Evolutionary conservation across 2,888 invertebrate species (phyloP).

Genomic region (Julus scanicus): DNA sequence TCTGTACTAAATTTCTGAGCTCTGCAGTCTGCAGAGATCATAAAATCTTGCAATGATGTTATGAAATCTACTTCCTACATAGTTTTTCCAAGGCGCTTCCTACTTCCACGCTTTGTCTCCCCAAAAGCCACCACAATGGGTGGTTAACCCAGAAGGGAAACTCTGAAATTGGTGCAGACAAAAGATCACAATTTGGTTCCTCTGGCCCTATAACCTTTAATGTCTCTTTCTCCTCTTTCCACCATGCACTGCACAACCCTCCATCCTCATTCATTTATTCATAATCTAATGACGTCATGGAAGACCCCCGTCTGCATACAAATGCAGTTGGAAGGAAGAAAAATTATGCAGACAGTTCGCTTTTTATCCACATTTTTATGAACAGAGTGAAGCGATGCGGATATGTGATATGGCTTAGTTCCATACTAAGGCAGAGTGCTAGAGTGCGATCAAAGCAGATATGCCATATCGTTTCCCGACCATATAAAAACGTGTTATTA

Average conservation of each 20-base stretch:
- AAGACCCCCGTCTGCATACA: background rate
- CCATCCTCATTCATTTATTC: slow-evolving; percentile 19
- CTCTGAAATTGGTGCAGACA: slow-evolving; percentile 4
- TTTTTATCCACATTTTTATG: slow-evolving; percentile 19
- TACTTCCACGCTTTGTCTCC: background rate
- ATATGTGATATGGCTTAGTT: background rate
- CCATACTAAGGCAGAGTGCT: background rate
- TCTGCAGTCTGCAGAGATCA: background rate
- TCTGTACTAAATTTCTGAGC: slow-evolving; percentile 9
- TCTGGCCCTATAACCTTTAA: slow-evolving; percentile 19
- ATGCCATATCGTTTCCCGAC: background rate
- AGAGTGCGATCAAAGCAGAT: background rate
- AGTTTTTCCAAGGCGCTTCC: background rate
- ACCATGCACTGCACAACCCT: background rate
- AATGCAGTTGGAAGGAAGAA: background rate
- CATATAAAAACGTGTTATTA: background rate
- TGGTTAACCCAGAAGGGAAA: slow-evolving; percentile 19
- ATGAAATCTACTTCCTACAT: slow-evolving; percentile 19
- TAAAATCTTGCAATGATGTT: background rate
- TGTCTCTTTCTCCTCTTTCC: background rate
- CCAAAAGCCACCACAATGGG: background rate
- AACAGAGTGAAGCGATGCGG: slow-evolving; percentile 10
- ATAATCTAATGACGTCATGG: background rate
- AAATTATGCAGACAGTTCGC: background rate
- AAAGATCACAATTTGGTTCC: slow-evolving; percentile 7